These are phyloP conservation scores for Amblyteles armatorius DNA, from an alignment of 2,888 invertebrate species.

Conservation along the genomic window DNA sequence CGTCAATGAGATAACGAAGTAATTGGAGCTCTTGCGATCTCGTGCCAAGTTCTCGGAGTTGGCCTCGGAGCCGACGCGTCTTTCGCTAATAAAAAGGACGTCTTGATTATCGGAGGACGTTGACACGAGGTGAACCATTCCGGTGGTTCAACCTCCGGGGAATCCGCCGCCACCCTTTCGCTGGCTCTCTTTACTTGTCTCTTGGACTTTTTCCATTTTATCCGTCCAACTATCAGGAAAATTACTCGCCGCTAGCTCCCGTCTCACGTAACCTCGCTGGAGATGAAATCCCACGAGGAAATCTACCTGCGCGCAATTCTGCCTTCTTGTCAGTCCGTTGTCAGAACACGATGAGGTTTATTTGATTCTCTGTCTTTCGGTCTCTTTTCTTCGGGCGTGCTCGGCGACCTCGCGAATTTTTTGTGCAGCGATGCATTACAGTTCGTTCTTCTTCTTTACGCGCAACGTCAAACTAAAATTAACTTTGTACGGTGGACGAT, in stretches of 20 bases:
- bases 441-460: slow-evolving; percentile 15
- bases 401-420: not conserved
- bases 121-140: slow-evolving; percentile 42
- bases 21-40: slow-evolving; percentile 11
- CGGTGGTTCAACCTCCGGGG: slow-evolving; percentile 30
- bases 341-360: slow-evolving; percentile 24
- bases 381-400: not conserved
- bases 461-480: slow-evolving; percentile 6
- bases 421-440: not conserved
- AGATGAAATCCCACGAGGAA: slow-evolving; percentile 45
- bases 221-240: slow-evolving; percentile 39
- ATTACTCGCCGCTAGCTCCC: slow-evolving; percentile 35
- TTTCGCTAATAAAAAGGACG: slow-evolving; percentile 44
- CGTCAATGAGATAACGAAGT: slow-evolving; percentile 41
- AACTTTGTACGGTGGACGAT: not conserved
- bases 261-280: slow-evolving; percentile 36
- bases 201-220: slow-evolving; percentile 59
- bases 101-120: slow-evolving; percentile 47
- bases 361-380: not conserved
- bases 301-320: slow-evolving; percentile 34
- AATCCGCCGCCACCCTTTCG: slow-evolving; percentile 23
- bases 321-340: slow-evolving; percentile 12
- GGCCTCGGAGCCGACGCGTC: not conserved
- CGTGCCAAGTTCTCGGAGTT: slow-evolving; percentile 11
- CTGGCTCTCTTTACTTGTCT: slow-evolving; percentile 36